Evolutionary conservation across 2,888 invertebrate species (phyloP), one percentile per base, ranked within the genome.

Genomic region (Embidobia sp.): DNA sequence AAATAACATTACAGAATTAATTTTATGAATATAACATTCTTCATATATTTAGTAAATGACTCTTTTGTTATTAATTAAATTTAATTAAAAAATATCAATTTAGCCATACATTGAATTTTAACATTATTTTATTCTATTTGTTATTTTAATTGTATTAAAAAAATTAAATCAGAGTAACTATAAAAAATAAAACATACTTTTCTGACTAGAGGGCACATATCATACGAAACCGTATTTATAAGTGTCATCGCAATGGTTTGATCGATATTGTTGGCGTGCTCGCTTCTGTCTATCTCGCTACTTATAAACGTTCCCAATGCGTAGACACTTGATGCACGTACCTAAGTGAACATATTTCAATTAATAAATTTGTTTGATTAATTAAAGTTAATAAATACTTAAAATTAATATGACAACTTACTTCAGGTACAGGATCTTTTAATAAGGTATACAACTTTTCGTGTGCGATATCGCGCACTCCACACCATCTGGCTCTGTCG

Each of bases 301-400:
- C 95, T 96, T 83, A 98, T 94, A 90, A 97, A 98, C 15, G 98
- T 96, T 78, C 98, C 99, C 76, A 99, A 91, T 8, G 99, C 98
- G 91, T 95, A 98, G 3, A 98, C 97, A 42, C 96, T 95, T 0
- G 98, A 96, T 7, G 98, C 97, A 69, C 99, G 92, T 44, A 96
- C 95, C 95, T 64, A 26, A 26, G n/a, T n/a, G n/a, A n/a, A n/a
- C n/a, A n/a, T n/a, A n/a, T n/a, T n/a, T n/a, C n/a, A n/a, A n/a
- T n/a, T n/a, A n/a, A n/a, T n/a, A n/a, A n/a, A n/a, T n/a, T n/a
- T n/a, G n/a, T n/a, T n/a, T n/a, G n/a, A n/a, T n/a, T n/a, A n/a
- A n/a, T n/a, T n/a, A n/a, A n/a, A n/a, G n/a, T n/a, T n/a, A n/a
- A n/a, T n/a, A n/a, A n/a, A n/a, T n/a, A n/a, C n/a, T n/a, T n/a